Evolutionary conservation across 2,113 vertebrate genomes (phyloP), one percentile per base, ranked within the genome.

Genomic region (Illadopsis cleaveri): DNA sequence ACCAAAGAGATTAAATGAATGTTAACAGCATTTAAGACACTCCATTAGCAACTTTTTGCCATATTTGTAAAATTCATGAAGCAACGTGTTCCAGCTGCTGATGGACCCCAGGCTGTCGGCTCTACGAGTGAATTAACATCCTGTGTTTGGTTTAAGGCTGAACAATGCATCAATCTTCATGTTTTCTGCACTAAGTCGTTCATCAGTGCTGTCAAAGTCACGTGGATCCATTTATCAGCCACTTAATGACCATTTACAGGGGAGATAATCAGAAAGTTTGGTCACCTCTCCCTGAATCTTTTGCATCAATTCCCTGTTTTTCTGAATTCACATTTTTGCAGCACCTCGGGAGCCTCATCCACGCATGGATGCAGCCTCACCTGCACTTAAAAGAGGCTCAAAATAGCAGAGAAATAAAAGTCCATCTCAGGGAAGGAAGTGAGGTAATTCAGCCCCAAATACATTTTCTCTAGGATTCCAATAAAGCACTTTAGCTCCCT

Each of bases 21-120:
- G 86, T 62, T 96, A 97, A 96, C 76, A 92, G 94, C 90, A 96
- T 95, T 95, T 89, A 90, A 96, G 94, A 48, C 90, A 76, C 78
- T 88, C 64, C 68, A 64, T 97, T 96, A 95, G 81, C 71, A 96
- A 91, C 91, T 95, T 90, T 88, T 56, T 62, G 88, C 91, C 56
- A 4, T 78, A 85, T 78, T 95, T 96, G 78, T 91, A 90, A 93
- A 97, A 97, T 94, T 93, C 91, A 81, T 77, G 84, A 90, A 80
- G 73, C 56, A 66, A 83, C 1, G 27, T 72, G 62, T 91, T 96
- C 90, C 15, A 66, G 66, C 47, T 72, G 93, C 79, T 97, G 95
- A 79, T 64, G 93, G 75, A 85, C 88, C 75, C 71, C 76, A 79
- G 89, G 65, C 61, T 60, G 60, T 12, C 65, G 60, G 68, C 20